Evolutionary conservation across 2,888 invertebrate genomes (phyloP).

Genomic region (Dynastes grantii): DNA sequence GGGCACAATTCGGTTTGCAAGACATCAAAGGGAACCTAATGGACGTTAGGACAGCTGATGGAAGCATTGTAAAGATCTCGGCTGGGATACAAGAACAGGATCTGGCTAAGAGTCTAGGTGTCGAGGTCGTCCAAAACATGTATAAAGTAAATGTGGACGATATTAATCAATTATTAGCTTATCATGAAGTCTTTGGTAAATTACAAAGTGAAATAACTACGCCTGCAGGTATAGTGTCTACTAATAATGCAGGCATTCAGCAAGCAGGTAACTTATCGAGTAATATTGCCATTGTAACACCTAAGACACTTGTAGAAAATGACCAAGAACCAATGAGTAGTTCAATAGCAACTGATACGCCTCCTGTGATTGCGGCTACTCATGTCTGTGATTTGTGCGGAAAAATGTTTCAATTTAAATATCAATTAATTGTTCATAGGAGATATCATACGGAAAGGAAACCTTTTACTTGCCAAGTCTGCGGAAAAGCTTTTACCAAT

Average conservation of each 20-base stretch:
- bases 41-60: constrained; percentile 79
- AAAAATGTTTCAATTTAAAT: constrained; percentile 89
- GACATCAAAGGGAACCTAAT: constrained; percentile 73
- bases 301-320: constrained; percentile 70
- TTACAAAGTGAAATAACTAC: constrained; percentile 75
- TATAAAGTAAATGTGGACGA: constrained; percentile 89
- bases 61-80: constrained; percentile 83
- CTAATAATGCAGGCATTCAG: constrained; percentile 57
- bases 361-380: constrained; percentile 75
- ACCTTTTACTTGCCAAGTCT: constrained; percentile 84
- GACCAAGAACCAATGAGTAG: constrained; percentile 74
- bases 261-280: constrained; percentile 58
- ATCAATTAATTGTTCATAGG: constrained; percentile 89
- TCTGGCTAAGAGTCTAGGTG: constrained; percentile 75
- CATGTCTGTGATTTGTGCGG: constrained; percentile 90
- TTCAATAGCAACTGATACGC: constrained; percentile 74
- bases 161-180: constrained; percentile 86
- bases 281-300: constrained; percentile 62
- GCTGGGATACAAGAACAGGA: constrained; percentile 77
- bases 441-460: constrained; percentile 90
- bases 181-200: constrained; percentile 89
- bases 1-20: constrained; percentile 67
- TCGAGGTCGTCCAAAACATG: constrained; percentile 86
- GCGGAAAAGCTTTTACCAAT: constrained; percentile 87
- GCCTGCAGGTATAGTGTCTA: constrained; percentile 63